Base-by-base conservation (phyloP, 2,888 invertebrate species). In the Coenonympha arcania region DNA sequence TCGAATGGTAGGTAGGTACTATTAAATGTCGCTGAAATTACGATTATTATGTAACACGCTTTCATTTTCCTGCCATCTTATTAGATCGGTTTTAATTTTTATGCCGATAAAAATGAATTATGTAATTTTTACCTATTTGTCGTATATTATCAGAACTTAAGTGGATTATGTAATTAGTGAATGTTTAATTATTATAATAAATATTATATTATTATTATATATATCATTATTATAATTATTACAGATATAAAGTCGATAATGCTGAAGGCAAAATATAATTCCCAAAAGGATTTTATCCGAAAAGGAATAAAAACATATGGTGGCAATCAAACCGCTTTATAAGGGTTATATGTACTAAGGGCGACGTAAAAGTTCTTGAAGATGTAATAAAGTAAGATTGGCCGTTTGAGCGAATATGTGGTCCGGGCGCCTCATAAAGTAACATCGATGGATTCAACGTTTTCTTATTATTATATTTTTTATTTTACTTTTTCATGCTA, bases 301-400 rank as follows among this genome's bases (percentile, higher is more conserved):
- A 44, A 44, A n/a, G 34, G 34, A 33, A 44, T 44, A 44, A 44
- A 42, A 44, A 24, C 44, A 44, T 44, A 44, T 44, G 44, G 44
- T 24, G 34, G 33, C 44, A 44, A 44, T 44, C 33, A 44, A 34
- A 44, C 24, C 16, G 34, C 34, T 22, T 44, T 44, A 44, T 44
- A 44, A 44, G 44, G 43, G 43, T 44, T 31, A 33, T 44, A 44
- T 34, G 44, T 44, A 44, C 44, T 44, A 34, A 49, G 45, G 37
- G 50, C 50, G 46, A 47, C 46, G 46, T 53, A 53, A 47, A 53
- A 53, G 50, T 53, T 47, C 43, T 45, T 50, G 46, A 50, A 46
- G 49, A 50, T 34, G 33, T 47, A 46, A 34, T 53, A 53, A 53
- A 53, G 43, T 8, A 22, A 43, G 50, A 50, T 46, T 53, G 53